Percentiles rank a stretch among this genome's conserved stretches.
These are phyloP conservation scores for Brachypteracias leptosomus DNA, from an alignment of 2,113 vertebrate genomes.

Conservation along the genomic window DNA sequence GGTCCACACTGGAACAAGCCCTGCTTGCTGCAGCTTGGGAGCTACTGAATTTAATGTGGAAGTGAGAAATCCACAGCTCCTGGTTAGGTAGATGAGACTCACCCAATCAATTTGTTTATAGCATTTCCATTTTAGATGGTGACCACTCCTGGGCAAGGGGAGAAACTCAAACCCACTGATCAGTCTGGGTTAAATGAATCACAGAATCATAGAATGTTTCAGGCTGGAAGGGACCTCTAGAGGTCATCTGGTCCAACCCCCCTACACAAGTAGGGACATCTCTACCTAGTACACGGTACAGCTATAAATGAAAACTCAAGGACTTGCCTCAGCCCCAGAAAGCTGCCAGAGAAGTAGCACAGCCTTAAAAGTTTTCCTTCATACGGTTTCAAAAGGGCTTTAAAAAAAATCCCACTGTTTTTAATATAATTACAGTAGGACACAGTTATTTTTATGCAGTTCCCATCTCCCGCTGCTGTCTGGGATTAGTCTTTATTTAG, in stretches of 20 bases:
- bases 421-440: not conserved
- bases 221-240: no score
- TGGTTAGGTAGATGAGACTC: not conserved
- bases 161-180: not conserved
- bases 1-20: not conserved
- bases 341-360: not conserved
- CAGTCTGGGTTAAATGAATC: not conserved
- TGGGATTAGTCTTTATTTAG: conserved; percentile 28
- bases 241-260: no score
- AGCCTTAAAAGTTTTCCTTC: not conserved
- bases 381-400: not conserved
- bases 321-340: not conserved
- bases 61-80: not conserved
- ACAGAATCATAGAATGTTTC: no score
- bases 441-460: conserved; percentile 11
- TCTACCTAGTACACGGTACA: no score
- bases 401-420: not conserved
- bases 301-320: not conserved
- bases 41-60: not conserved
- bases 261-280: no score
- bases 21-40: not conserved
- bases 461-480: not conserved
- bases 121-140: not conserved
- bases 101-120: not conserved
- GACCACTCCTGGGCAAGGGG: not conserved